Conservation (phyloP, 2,113 vertebrate genomes). For the Thomomys bottae region DNA sequence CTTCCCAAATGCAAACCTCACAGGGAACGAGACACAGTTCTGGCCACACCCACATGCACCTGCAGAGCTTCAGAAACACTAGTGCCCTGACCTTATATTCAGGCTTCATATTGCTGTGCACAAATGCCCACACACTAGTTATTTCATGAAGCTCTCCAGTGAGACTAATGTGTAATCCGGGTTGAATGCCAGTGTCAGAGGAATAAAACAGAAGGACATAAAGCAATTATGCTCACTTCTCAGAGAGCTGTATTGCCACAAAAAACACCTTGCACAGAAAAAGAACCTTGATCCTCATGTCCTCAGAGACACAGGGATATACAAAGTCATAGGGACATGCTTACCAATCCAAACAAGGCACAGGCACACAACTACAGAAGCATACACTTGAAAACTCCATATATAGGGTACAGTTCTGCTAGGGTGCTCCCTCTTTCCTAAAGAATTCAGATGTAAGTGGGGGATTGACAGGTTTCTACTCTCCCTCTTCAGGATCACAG, state of each 20-base stretch:
- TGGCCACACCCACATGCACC: background rate
- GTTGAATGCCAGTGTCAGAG: slow-evolving; percentile 6
- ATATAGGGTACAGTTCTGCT: background rate
- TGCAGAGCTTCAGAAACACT: background rate
- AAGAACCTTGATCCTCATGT: background rate
- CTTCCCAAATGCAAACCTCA: rapidly evolving
- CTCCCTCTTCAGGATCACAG: background rate
- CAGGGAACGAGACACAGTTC: background rate
- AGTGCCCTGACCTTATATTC: background rate
- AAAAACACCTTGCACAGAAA: background rate
- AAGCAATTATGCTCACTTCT: background rate
- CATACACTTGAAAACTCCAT: background rate
- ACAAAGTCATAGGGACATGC: background rate
- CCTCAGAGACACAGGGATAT: background rate
- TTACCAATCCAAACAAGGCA: background rate
- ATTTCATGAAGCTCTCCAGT: background rate
- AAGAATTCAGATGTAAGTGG: background rate
- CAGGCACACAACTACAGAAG: background rate
- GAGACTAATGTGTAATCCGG: background rate
- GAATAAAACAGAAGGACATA: slow-evolving; percentile 23
- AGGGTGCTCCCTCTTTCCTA: background rate
- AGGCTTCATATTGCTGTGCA: background rate
- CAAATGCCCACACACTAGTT: background rate
- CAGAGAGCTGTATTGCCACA: background rate
- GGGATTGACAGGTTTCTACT: background rate